Percentiles rank a stretch among this genome's conserved stretches.
These are phyloP conservation scores for Dermolepida albohirtum DNA, from an alignment of 2,888 invertebrate species.

Conservation along the genomic window DNA sequence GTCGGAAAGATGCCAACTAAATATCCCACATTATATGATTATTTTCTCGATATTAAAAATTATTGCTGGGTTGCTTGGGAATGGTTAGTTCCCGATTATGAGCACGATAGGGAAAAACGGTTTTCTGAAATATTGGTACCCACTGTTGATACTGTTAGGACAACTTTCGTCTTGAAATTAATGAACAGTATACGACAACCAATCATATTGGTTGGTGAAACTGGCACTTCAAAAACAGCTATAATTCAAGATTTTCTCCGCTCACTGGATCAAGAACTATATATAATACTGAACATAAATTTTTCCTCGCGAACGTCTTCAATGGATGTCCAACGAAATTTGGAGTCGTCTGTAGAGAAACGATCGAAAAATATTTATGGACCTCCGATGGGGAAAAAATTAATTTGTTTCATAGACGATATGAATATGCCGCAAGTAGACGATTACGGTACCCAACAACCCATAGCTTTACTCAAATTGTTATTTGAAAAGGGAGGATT, in stretches of 20 bases:
- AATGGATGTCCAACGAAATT: conserved; percentile 87
- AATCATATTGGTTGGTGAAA: conserved; percentile 88
- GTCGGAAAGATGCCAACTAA: conserved; percentile 77
- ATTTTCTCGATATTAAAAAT: conserved; percentile 77
- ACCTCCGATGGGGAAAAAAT: conserved; percentile 89
- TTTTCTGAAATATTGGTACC: conserved; percentile 91
- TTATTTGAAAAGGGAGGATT: conserved; percentile 90
- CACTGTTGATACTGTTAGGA: conserved; percentile 86
- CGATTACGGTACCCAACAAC: conserved; percentile 92
- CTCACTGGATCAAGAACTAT: conserved; percentile 75
- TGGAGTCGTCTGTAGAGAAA: conserved; percentile 91
- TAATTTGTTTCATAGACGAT: conserved; percentile 92
- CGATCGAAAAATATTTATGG: conserved; percentile 91
- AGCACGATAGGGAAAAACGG: conserved; percentile 76
- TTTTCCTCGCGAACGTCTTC: conserved; percentile 93
- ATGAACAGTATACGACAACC: conserved; percentile 77
- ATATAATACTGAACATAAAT: conserved; percentile 86
- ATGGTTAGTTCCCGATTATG: conserved; percentile 80
- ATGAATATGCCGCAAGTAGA: conserved; percentile 95
- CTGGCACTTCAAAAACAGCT: conserved; percentile 93
- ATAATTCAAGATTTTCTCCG: conserved; percentile 85
- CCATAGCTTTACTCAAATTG: conserved; percentile 90
- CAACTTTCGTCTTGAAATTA: conserved; percentile 81
- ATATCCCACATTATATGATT: conserved; percentile 83
- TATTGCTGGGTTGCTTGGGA: conserved; percentile 88